phyloP scores from a whole-genome alignment of 2,797 vertebrate species.

The Lycodopsis pacificus region DNA sequence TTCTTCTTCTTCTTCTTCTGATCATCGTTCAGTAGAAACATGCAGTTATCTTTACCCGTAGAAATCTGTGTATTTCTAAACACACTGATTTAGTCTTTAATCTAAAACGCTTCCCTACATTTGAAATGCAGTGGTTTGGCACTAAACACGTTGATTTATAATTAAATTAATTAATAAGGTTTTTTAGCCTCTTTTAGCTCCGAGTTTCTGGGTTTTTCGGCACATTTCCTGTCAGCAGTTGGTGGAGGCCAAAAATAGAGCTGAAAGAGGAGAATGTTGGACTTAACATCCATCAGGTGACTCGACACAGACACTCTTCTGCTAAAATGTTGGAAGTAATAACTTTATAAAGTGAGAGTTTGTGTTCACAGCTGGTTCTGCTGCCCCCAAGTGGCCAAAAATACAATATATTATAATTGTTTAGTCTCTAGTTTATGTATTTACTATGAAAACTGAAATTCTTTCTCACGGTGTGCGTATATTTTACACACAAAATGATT shows the following conservation, averaged over 20 bases:
- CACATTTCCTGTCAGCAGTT: too few relatives aligned
- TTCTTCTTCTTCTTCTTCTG: too few relatives aligned
- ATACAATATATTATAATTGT: background rate
- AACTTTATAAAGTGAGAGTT: background rate
- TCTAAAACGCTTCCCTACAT: background rate
- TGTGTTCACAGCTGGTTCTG: background rate
- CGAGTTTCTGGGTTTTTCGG: too few relatives aligned
- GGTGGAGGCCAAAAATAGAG: too few relatives aligned
- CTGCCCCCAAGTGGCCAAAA: background rate
- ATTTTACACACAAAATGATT: too few relatives aligned
- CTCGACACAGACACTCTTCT: too few relatives aligned
- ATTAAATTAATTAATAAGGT: background rate
- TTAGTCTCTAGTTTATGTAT: background rate
- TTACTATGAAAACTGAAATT: background rate
- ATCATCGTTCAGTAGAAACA: background rate
- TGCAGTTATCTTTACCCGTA: background rate
- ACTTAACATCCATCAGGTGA: too few relatives aligned
- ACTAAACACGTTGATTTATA: conserved; percentile 1
- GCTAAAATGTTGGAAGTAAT: too few relatives aligned
- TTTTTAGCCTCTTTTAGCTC: too few relatives aligned
- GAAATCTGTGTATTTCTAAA: background rate
- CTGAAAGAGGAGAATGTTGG: background rate
- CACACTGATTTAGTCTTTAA: background rate
- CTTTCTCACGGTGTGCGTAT: too few relatives aligned
- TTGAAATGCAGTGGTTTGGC: background rate